Evolutionary conservation across 2,888 invertebrate genomes (phyloP), one percentile per base, ranked within the genome.

Genomic region (Uropetala carovei): DNA sequence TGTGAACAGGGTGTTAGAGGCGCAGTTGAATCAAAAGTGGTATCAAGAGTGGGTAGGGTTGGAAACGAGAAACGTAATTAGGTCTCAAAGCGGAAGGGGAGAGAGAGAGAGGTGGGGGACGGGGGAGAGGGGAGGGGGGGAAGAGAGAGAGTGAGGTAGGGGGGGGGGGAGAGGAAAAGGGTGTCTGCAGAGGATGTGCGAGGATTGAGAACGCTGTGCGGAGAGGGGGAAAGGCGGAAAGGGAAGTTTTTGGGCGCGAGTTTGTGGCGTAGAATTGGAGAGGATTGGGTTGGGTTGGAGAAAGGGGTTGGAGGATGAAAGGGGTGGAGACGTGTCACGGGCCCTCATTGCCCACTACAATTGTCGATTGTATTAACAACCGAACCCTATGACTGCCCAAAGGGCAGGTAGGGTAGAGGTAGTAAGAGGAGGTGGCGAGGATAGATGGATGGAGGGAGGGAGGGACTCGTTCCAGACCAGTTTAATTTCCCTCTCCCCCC

Each of bases 1-100:
- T 75, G 75, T 75, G 75, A 75, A 75, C 22, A 75, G 75, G 27
- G 75, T 75, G 75, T 75, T 75, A 75, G 75, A 75, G 75, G 10
- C 75, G 27, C 60, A 16, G 60, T 13, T 22, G 68, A 68, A 68
- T 68, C 68, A 68, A 68, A 43, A n/a, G 68, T 22, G 68, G 9
- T 68, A 68, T 68, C 68, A 68, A 43, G 68, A 4, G 22, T 27
- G 27, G 68, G 68, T n/a, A 68, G 64, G 64, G 16, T 43, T 64
- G 64, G 75, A 75, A 75, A 75, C 22, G 75, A 75, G 75, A 75
- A 27, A 27, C 22, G 75, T 75, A 75, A 75, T 75, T 75, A 75
- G 27, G 75, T 27, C 75, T 27, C 68, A 8, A 18, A 68, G 68
- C 68, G 68, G 68, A 68, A 68, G 18, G 68, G 68, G 68, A n/a